Evolutionary conservation across 2,113 vertebrate species (phyloP).

Genomic region (Phrynocephalus versicolor): DNA sequence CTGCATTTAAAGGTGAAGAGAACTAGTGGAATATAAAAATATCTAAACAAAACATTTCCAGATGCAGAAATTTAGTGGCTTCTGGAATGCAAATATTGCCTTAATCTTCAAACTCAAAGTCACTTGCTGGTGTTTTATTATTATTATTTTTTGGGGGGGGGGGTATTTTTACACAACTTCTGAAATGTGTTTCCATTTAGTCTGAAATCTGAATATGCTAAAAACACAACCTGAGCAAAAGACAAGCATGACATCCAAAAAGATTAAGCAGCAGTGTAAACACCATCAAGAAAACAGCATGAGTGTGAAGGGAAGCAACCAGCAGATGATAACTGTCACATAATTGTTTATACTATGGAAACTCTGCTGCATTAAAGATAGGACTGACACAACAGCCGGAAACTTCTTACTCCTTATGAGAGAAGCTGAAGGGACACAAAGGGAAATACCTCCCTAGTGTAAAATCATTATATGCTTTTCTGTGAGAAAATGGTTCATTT

Average conservation of each 20-base stretch:
- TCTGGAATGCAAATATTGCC: background rate
- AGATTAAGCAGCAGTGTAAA: conserved; percentile 1
- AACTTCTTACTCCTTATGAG: background rate
- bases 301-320: background rate
- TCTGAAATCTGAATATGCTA: conserved; percentile 1
- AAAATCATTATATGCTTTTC: background rate
- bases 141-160: too few species aligned
- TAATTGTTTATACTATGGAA: conserved; percentile 2
- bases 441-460: background rate
- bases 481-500: background rate
- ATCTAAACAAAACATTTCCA: background rate
- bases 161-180: background rate
- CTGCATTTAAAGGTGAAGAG: background rate
- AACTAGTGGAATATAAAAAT: background rate
- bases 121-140: too few species aligned
- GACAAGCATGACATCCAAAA: background rate
- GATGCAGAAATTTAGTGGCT: background rate
- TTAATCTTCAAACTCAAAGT: background rate
- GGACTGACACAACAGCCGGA: background rate
- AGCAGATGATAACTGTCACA: background rate
- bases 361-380: background rate
- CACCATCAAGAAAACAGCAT: background rate
- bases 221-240: background rate
- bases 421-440: background rate
- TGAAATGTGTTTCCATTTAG: background rate